Evolutionary conservation across 2,797 vertebrate genomes (phyloP), one percentile per base, ranked within the genome.

Genomic region (Craterocephalus amniculus): DNA sequence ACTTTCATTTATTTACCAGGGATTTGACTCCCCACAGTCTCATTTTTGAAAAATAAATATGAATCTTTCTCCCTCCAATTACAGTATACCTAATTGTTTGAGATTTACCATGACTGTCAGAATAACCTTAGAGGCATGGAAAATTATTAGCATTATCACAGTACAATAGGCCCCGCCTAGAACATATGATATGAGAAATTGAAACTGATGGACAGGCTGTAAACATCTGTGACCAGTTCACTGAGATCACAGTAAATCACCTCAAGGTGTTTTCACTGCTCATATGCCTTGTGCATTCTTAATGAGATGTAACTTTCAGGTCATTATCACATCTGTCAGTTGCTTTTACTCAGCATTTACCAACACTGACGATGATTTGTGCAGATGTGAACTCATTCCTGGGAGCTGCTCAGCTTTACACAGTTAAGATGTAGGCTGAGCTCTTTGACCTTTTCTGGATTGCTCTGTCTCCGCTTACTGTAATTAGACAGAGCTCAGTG

Each of bases 401-500:
- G 13, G 61, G 34, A 66, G 57, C 70, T 16, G 55, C 58, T 75
- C 61, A 76, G 49, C 72, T 67, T 88, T 79, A 85, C 70, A 89
- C 72, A 74, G 91, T 93, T 91, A 92, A 89, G 88, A 93, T 90
- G 90, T 88, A 70, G 58, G 65, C 77, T 48, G 67, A 72, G 75
- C 84, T 69, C 60, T 79, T 79, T 91, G 90, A 93, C 90, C 91
- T 93, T 93, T 90, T 72, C 74, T 51, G 56, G 55, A 82, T 74
- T 72, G 34, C 76, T 77, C 56, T 45, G 84, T 87, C 87, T 88
- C n/a, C n/a, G n/a, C 89, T 72, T 18, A 43, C 73, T 80, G 79
- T 61, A 73, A 90, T 87, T 87, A 76, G 68, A 67, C 78, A 67
- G 64, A 83, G 72, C 86, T 84, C 78, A 34, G 79, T 54, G 72